Evolutionary conservation across 2,113 vertebrate genomes (phyloP).

Genomic region (Axis porcinus): DNA sequence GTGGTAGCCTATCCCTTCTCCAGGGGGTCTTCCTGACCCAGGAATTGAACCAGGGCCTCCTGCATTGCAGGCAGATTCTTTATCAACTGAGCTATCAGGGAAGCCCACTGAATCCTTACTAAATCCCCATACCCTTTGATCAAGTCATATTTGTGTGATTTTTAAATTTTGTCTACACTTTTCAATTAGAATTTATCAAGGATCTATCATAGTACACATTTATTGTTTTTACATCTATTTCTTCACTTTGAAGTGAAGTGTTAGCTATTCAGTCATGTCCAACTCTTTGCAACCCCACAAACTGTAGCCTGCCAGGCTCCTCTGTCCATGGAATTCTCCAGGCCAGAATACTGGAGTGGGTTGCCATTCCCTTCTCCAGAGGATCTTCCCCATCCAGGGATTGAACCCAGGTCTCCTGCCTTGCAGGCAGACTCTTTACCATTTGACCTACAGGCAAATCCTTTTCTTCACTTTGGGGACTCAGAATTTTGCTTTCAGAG

Average conservation of each 20-base stretch:
- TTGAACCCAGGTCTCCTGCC: neutral
- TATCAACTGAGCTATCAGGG: neutral
- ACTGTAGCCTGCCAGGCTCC: neutral
- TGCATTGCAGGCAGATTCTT: neutral
- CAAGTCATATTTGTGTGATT: neutral
- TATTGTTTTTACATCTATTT: conserved; percentile 16
- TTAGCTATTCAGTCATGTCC: neutral
- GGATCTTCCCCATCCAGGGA: neutral
- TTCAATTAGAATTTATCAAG: neutral
- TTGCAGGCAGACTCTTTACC: neutral
- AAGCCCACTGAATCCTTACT: neutral
- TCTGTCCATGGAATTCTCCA: neutral
- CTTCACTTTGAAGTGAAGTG: neutral
- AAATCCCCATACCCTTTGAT: neutral
- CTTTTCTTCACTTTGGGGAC: neutral
- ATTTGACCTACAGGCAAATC: neutral
- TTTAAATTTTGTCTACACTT: neutral
- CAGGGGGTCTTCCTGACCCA: neutral
- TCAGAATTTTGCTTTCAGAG: neutral
- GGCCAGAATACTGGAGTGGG: neutral
- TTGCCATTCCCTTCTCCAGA: neutral
- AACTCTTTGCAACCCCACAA: neutral
- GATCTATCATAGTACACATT: neutral
- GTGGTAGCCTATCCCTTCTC: neutral
- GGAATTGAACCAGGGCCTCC: neutral